Percentiles rank a stretch among this genome's conserved stretches.
These are phyloP conservation scores for Hyperoodon ampullatus DNA, from an alignment of 2,113 vertebrate genomes.

Conservation along the genomic window DNA sequence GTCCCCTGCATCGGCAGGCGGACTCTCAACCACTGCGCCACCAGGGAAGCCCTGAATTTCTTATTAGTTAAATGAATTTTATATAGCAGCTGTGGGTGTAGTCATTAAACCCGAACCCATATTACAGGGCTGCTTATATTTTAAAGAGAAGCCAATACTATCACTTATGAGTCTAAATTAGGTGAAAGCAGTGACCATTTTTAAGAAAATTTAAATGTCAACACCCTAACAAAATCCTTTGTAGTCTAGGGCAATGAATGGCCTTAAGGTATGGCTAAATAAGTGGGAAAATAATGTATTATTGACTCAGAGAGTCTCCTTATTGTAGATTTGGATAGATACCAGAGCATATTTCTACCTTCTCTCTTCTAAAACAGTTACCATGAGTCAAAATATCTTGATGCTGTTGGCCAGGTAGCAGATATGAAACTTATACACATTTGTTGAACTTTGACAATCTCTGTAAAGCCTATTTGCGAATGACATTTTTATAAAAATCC, in stretches of 20 bases:
- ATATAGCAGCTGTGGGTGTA: not conserved
- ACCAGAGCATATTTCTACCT: not conserved
- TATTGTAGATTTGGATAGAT: not conserved
- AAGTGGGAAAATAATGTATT: not conserved
- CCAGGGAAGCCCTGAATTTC: not conserved
- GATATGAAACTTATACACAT: not conserved
- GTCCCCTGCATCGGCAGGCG: too few species aligned
- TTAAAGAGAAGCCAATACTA: not conserved
- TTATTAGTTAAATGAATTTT: not conserved
- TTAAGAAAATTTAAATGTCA: constrained; percentile 16
- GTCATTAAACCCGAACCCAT: not conserved
- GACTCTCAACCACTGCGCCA: too few species aligned
- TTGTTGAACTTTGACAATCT: not conserved
- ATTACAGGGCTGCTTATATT: not conserved
- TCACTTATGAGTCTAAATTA: not conserved
- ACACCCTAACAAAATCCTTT: not conserved
- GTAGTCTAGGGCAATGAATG: not conserved
- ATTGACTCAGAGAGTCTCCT: not conserved
- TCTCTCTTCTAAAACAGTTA: not conserved
- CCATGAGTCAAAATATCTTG: not conserved
- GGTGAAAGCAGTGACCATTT: not conserved
- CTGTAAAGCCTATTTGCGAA: not conserved
- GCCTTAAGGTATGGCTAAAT: not conserved
- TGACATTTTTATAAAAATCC: not conserved
- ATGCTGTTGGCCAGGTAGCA: not conserved